Base-by-base conservation (phyloP, 2,113 vertebrate species). In the Alces alces region DNA sequence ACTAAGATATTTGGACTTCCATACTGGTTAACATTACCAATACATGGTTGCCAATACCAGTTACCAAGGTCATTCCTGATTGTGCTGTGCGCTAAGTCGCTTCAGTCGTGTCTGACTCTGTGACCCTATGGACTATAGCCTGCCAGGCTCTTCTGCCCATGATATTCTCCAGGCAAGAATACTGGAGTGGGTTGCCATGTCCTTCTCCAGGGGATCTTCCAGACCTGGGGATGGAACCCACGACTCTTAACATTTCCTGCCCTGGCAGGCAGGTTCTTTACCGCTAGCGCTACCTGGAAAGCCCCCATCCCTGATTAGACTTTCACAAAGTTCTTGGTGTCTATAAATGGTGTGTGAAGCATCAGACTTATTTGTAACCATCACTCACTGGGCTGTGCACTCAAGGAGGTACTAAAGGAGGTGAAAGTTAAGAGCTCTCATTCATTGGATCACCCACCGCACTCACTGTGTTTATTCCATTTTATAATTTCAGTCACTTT, bases 401-500 rank as follows among this genome's bases (percentile, higher is more conserved):
- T 43, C 16, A 5, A 50, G 58, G 54, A 93, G 47, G 33, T 27
- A 1, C 27, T n/a, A 17, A 66, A 21, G 52, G 28, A 70, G 80
- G 66, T 80, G n/a, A 57, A 8, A 33, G 45, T 33, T 33, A 89
- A 82, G 94, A 55, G 47, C 17, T 55, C 83, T 78, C 45, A 73
- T 54, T 86, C 87, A 83, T 0, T 52, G 58, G 23, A 21, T 54
- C 45, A 55, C 52, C 52, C 2, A 0, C 19, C 13, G 96, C 79
- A 86, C 60, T 93, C 94, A 80, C 52, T 30, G 23, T 57, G 50
- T 39, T 94, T 89, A 76, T 95, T 97, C 79, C 57, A 84, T n/a
- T 84, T 92, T 45, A 78, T 82, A 86, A 93, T 60, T 93, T 93
- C 61, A 96, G 82, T 91, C 83, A 87, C 78, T 93, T 97, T 97